Evolutionary conservation across 2,113 vertebrate species (phyloP).

Genomic region (Jaculus jaculus): DNA sequence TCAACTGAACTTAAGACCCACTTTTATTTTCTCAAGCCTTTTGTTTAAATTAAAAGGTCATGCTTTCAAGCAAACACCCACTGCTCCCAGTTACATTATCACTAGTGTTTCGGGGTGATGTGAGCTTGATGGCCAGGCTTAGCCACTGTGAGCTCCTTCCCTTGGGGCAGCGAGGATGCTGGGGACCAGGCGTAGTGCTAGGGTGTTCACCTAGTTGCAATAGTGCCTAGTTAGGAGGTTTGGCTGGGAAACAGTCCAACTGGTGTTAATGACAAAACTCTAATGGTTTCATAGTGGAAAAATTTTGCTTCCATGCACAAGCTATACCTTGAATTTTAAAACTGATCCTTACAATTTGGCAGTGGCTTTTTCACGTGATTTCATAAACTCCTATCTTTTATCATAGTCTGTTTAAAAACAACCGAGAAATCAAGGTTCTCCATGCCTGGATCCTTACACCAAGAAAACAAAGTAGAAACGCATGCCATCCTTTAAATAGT

Average conservation of each 20-base stretch:
- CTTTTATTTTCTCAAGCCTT: slow-evolving; percentile 83
- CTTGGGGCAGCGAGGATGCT: neutral
- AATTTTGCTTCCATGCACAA: neutral
- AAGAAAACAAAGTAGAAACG: slow-evolving; percentile 7
- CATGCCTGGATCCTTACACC: neutral
- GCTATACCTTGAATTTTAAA: neutral
- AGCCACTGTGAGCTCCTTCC: slow-evolving; percentile 61
- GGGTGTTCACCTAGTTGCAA: slow-evolving; percentile 7
- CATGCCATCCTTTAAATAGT: neutral
- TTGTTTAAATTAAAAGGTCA: slow-evolving; percentile 86
- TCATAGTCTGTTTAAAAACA: neutral
- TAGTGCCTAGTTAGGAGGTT: neutral
- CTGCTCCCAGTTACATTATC: slow-evolving; percentile 79
- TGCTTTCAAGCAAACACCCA: slow-evolving; percentile 81
- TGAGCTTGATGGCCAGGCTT: slow-evolving; percentile 63
- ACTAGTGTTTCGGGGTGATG: slow-evolving; percentile 51
- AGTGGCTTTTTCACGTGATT: neutral
- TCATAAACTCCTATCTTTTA: neutral
- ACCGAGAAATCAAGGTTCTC: neutral
- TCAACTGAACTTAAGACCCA: slow-evolving; percentile 84
- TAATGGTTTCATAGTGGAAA: neutral
- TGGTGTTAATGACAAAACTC: neutral
- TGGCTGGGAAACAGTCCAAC: neutral
- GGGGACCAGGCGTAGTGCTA: neutral
- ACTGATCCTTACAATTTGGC: neutral